A percentile compares a stretch with the other conserved stretches of the same genome.
Evolutionary conservation across 2,113 vertebrate species (phyloP).

Genomic region (Myiozetetes cayanensis): DNA sequence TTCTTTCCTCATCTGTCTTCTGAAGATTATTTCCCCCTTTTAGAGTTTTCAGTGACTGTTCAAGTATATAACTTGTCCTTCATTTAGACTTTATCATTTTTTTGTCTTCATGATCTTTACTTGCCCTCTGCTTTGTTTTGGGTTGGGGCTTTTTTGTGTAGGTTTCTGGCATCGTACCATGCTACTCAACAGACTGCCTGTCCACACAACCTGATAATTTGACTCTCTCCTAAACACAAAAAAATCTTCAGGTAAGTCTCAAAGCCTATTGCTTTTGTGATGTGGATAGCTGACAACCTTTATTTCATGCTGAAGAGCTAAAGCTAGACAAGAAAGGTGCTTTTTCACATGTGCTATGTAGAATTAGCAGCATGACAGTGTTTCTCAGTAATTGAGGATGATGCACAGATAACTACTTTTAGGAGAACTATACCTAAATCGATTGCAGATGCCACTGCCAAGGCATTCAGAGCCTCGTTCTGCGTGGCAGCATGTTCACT

Average conservation of each 20-base stretch:
- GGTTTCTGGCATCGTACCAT: background rate
- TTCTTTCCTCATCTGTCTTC: background rate
- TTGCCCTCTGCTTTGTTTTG: background rate
- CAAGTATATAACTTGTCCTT: background rate
- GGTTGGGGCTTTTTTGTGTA: background rate
- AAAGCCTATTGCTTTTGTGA: background rate
- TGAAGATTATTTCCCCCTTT: background rate
- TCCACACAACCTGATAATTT: background rate
- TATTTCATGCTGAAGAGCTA: background rate
- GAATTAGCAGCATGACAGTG: background rate
- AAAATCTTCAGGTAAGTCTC: background rate
- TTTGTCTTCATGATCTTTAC: background rate
- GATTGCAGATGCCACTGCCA: conserved; percentile 83
- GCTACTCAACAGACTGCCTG: background rate
- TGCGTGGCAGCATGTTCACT: conserved; percentile 85
- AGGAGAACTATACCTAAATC: conserved; percentile 75
- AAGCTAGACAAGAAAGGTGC: background rate
- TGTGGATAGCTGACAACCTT: background rate
- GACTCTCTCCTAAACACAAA: background rate
- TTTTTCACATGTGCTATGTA: background rate
- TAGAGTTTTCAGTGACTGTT: background rate
- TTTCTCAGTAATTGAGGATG: background rate
- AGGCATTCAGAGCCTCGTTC: conserved; percentile 85
- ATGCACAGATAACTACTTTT: background rate
- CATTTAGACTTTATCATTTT: background rate